These are phyloP conservation scores for Eupithecia inturbata DNA, from an alignment of 2,888 invertebrate species.

Conservation along the genomic window DNA sequence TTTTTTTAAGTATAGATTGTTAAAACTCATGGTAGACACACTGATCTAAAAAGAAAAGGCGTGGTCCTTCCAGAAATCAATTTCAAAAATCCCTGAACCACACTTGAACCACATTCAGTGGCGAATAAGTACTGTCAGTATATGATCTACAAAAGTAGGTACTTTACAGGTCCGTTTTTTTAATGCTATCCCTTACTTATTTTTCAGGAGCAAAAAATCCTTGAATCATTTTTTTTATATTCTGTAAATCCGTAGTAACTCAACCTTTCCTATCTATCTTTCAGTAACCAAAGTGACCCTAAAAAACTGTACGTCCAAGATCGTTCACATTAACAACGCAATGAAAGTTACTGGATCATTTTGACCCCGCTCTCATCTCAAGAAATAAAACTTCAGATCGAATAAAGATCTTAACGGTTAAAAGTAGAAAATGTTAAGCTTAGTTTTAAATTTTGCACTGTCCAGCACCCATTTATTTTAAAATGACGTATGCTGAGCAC, in stretches of 20 bases:
- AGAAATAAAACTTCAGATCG: constrained; percentile 13
- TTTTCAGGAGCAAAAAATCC: too few species aligned
- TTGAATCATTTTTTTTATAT: not conserved
- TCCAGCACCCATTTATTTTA: not conserved
- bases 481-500: not conserved
- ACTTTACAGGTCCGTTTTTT: too few species aligned
- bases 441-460: not conserved
- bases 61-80: not conserved
- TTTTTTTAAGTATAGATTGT: too few species aligned
- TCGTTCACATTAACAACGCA: constrained; percentile 12
- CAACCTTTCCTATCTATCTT: not conserved
- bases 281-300: not conserved
- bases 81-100: not conserved
- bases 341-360: constrained; percentile 12
- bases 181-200: too few species aligned
- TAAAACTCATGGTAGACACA: too few species aligned
- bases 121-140: not conserved
- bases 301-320: not conserved
- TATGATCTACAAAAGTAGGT: too few species aligned
- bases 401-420: not conserved
- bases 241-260: not conserved
- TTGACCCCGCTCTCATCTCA: constrained; percentile 5
- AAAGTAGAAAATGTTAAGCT: not conserved
- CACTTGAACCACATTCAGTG: too few species aligned
- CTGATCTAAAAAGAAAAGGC: not conserved